Evolutionary conservation across 2,113 vertebrate genomes (phyloP), one percentile per base, ranked within the genome.

Genomic region (Cyanoramphus novaezelandiae): DNA sequence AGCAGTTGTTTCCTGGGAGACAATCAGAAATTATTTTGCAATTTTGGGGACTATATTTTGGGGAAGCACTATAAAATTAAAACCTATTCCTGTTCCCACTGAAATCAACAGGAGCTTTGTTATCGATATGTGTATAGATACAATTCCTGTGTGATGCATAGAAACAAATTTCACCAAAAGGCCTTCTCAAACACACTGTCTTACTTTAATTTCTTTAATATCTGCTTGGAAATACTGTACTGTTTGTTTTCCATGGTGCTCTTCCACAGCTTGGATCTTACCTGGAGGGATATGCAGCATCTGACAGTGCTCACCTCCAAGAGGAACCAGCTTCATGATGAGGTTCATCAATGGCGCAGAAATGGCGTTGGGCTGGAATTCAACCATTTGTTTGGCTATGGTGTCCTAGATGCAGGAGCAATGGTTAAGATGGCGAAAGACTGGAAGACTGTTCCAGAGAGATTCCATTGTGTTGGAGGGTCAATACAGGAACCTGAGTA

Each of bases 391-490:
- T 99, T 99, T 86, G 99, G 99, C 86, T 99, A 99, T 0, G 99
- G 99, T 1, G 99, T 99, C 71, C 98, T 99, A 11, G 99, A 99
- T 5, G 99, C 99, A 6, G 99, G 99, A 8, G 98, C 99, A 37
- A 99, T 99, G 99, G 99, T 99, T 87, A 99, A 99, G 96, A 99
- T 99, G 99, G 98, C 99, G 5, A 99, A 98, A 93, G 99, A 99
- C 82, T 99, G 99, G 99, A 99, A 99, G 97, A 99, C 99, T 0
- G 99, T 99, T 62, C 99, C 99, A 0, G 99, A 99, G 96, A 98
- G 99, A 90, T 99, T 99, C 97, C 99, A 99, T 94, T 99, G 99
- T 46, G 98, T 99, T 50, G 99, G 99, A 39, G 99, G 99, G 91
- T 99, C 99, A 14, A 94, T 99, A 93, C 99, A 99, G 97, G 98